Evolutionary conservation across 1,140 invertebrate species (phyloP), one percentile per base, ranked within the genome.

Genomic region (Lepidurus apus): DNA sequence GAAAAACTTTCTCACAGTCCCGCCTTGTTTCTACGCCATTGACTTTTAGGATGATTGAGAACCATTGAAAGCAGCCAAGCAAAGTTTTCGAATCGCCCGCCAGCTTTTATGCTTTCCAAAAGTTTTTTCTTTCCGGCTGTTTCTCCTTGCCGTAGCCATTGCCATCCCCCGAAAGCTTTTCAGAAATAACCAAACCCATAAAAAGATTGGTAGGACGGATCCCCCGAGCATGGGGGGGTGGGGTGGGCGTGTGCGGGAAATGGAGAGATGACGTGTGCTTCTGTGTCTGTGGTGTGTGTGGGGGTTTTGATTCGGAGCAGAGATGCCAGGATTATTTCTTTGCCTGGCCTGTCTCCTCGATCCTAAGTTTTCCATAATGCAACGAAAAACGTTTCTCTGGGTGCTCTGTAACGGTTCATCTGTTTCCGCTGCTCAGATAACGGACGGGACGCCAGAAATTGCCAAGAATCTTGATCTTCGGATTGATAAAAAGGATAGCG

Each of bases 11-110:
- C 53, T 21, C 53, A 13, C 17, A 65, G 53, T 21, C 53, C 17
- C 53, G 53, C 53, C 53, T 65, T 65, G 53, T 65, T 65, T 65
- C 53, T 65, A 65, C 53, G 53, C 53, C 53, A 65, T 65, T 65
- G 53, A 65, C 53, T 65, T 65, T 65, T 65, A 65, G 53, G 21
- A 65, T 65, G 53, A 65, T 65, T 65, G 53, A 65, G 53, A 65
- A 65, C 53, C 53, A n/a, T 65, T 65, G 53, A 65, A 65, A 65
- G 53, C 53, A 65, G 21, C 53, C 53, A 65, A 65, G 53, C 53
- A 65, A 65, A 65, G 17, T 65, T 65, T 65, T 65, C 53, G 53
- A 65, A 65, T 65, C 53, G 53, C 53, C 53, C 53, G 53, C 53
- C 53, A 65, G 53, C 53, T 65, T 65, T 65, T 65, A 65, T 65